Percentiles rank a stretch among this genome's conserved stretches.
phyloP scores from a whole-genome alignment of 2,888 invertebrate genomes.

The Atethmia centrago region DNA sequence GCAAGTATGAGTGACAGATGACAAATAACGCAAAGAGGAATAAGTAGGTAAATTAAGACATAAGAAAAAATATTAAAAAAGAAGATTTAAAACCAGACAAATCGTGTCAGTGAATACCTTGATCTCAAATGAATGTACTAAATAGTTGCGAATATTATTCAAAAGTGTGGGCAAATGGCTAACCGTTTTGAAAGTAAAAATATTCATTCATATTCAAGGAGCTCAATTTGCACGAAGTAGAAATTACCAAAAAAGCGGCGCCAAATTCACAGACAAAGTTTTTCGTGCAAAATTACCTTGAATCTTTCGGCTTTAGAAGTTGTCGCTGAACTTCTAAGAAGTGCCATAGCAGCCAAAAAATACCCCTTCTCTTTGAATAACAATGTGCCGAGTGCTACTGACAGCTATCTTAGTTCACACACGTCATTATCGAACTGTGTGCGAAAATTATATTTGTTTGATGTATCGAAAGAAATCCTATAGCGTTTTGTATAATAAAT shows the following conservation, averaged over 20 bases:
- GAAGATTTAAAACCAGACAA: background rate
- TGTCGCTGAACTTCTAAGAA: slow-evolving; percentile 25
- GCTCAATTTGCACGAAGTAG: background rate
- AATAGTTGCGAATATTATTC: no score
- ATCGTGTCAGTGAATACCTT: background rate
- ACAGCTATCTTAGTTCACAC: background rate
- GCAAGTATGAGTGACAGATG: no score
- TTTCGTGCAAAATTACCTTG: slow-evolving; percentile 16
- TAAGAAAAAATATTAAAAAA: no score
- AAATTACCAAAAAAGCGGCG: slow-evolving; percentile 12
- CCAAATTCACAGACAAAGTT: slow-evolving; percentile 24
- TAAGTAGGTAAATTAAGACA: no score
- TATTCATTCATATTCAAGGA: background rate
- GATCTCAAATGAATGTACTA: background rate
- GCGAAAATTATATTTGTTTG: background rate
- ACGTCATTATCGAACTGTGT: background rate
- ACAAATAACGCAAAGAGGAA: no score
- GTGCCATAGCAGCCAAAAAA: slow-evolving; percentile 2
- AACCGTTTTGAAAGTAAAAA: background rate
- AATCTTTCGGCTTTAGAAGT: slow-evolving; percentile 31
- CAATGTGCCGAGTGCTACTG: slow-evolving; percentile 11
- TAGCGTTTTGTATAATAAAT: no score
- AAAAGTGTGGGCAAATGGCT: no score
- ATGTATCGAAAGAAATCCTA: no score
- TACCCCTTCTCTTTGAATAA: slow-evolving; percentile 20